Evolutionary conservation across 2,797 vertebrate species (phyloP), one percentile per base, ranked within the genome.

Genomic region (Chelonia mydas): DNA sequence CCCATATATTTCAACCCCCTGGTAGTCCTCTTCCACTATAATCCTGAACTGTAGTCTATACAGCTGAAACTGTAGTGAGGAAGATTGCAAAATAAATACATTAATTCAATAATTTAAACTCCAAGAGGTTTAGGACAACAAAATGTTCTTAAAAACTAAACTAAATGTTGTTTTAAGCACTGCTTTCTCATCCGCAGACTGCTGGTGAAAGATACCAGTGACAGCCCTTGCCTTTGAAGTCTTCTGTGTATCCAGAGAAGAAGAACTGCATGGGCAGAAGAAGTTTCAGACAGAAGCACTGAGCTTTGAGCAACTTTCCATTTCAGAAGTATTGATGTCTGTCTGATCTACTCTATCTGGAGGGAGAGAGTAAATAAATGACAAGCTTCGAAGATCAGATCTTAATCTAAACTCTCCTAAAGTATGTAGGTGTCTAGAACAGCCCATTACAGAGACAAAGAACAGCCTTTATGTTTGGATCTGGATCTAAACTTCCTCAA

Each of bases 341-440:
- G 97, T 97, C 96, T 97, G 95, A 97, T 95, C 96, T 96, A 91
- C 90, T 87, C 93, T 96, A 96, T 95, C 96, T 97, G 96, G 95
- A 96, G 95, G 94, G 95, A 97, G 95, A 96, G 93, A 97, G 95
- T 92, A 97, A 95, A 97, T 97, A 96, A 96, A 94, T 96, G 96
- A 97, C 94, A 97, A 97, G 92, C 93, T 97, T 97, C 97, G 96
- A 97, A 97, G 97, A 96, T 97, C 96, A 97, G 96, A 96, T 96
- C 96, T 96, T 91, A 97, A 97, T 77, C 27, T 77, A 77, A 77
- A 49, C 16, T 77, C 28, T 49, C 74, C 45, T 77, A 96, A 95
- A 90, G 89, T 90, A 93, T 95, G 96, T 97, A 96, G 96, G 96
- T 61, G 95, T 97, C 95, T 92, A 97, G 97, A 92, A 89, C 81